Evolutionary conservation across 2,113 vertebrate genomes (phyloP).

Genomic region (Lipophrys pholis): DNA sequence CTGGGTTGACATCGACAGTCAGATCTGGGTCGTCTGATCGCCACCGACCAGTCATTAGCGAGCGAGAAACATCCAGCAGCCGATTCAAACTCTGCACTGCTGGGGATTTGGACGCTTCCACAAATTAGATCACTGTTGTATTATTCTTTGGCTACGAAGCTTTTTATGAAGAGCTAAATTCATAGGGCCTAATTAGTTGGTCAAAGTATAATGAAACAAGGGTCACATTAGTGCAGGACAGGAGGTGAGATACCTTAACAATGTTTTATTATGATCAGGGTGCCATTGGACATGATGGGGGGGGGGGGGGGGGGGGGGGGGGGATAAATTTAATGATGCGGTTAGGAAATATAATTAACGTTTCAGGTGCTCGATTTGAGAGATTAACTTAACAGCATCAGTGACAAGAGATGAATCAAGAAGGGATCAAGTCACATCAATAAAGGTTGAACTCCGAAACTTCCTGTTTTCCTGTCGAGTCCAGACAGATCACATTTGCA

Average conservation of each 20-base stretch:
- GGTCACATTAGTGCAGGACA: not conserved
- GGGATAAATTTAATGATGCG: too few species aligned
- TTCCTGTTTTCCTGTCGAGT: too few species aligned
- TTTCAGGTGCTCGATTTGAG: too few species aligned
- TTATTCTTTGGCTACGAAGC: not conserved
- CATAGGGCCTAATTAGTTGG: constrained; percentile 1
- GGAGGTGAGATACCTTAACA: not conserved
- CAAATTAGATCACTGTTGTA: not conserved
- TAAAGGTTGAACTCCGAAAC: too few species aligned
- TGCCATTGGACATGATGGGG: too few species aligned
- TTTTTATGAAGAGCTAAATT: constrained; percentile 2
- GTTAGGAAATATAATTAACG: too few species aligned
- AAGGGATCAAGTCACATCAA: too few species aligned
- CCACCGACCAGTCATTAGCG: not conserved
- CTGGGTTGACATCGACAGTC: constrained; percentile 10
- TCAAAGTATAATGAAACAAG: constrained; percentile 19
- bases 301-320: too few species aligned
- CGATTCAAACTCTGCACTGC: not conserved
- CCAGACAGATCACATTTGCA: too few species aligned
- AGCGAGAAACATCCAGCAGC: not conserved
- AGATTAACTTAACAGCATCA: too few species aligned
- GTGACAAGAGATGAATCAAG: too few species aligned
- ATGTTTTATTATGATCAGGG: not conserved
- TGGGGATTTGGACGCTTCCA: not conserved
- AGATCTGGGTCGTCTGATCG: constrained; percentile 20